phyloP scores from a whole-genome alignment of 2,888 invertebrate species.

The Drosophila prolongata region DNA sequence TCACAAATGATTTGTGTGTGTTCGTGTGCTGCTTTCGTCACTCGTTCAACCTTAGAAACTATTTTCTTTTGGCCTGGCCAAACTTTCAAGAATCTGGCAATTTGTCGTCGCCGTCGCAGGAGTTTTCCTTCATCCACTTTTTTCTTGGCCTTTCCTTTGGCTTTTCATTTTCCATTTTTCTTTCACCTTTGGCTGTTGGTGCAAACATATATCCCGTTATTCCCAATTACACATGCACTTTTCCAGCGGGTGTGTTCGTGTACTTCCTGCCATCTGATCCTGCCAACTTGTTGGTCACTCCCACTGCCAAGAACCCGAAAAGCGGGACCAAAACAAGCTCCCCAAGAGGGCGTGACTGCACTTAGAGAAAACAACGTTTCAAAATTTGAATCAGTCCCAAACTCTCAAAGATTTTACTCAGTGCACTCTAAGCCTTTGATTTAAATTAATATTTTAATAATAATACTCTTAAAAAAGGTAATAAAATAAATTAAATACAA shows the following conservation, averaged over 20 bases:
- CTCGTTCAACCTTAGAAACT: slow-evolving; percentile 25
- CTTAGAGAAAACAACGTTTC: not conserved
- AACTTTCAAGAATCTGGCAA: slow-evolving; percentile 28
- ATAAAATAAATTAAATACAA: too few species aligned
- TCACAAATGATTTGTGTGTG: slow-evolving; percentile 12
- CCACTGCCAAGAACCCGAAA: not conserved
- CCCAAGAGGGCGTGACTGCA: not conserved
- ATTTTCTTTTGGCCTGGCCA: slow-evolving; percentile 22
- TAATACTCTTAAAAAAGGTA: too few species aligned
- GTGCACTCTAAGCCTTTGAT: too few species aligned
- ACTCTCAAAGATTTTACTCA: too few species aligned
- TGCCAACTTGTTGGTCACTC: slow-evolving; percentile 61
- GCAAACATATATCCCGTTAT: slow-evolving; percentile 23
- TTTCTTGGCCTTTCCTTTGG: not conserved
- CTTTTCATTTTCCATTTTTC: not conserved
- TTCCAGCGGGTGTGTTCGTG: slow-evolving; percentile 2
- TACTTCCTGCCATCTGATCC: slow-evolving; percentile 17
- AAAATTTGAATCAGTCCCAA: too few species aligned
- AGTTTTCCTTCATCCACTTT: not conserved
- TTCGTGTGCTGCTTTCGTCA: slow-evolving; percentile 17
- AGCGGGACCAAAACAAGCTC: slow-evolving; percentile 3
- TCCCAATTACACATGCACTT: slow-evolving; percentile 39
- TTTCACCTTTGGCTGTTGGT: slow-evolving; percentile 17
- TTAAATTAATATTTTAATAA: too few species aligned
- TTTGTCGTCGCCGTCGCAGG: slow-evolving; percentile 22